Base-by-base conservation (phyloP, 2,113 vertebrate genomes). In the Plestiodon gilberti region DNA sequence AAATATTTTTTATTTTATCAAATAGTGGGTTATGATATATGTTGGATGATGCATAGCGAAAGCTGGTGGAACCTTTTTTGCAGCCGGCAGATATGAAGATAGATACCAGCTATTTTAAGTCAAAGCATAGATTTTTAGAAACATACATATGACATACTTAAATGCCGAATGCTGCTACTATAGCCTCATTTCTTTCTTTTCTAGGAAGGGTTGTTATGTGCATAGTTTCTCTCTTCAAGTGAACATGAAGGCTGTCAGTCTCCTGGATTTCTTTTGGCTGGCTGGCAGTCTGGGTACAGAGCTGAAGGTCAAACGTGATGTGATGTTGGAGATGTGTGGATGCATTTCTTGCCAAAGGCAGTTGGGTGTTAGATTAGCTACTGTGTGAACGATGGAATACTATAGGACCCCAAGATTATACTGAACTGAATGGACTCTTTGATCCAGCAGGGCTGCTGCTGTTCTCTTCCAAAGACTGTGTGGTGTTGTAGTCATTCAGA, bases 1-100 rank as follows among this genome's bases (percentile, higher is more conserved):
- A 2, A 75, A 22, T 0, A 0, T 2, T 1, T 13, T 78, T 9
- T 40, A 69, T 2, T 0, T 0, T 74, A 28, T 4, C 25, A 57
- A 9, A 7, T 28, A 6, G 22, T 23, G 23, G 14, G 55, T 64
- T 62, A 75, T 74, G 40, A 3, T 15, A 64, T 15, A 64, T 7
- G 3, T 61, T 40, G 86, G 35, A 33, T 43, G 4, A 1, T 74
- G 30, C 7, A 1, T 43, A 55, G 3, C 1, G 85, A 71, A 87
- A 77, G 61, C n/a, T 28, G 67, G 15, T 15, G 13, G 78, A 57
- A 48, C n/a, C n/a, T 10, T 15, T 9, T 62, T 61, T 70, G 13
- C 62, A 38, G 22, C 11, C 88, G 0, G 40, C 82, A 0, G 0
- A 0, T 15, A 9, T 59, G 52, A 69, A 1, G 23, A 13, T 48